Evolutionary conservation across 1,140 invertebrate species (phyloP), one percentile per base, ranked within the genome.

Genomic region (Agraylea sexmaculata): DNA sequence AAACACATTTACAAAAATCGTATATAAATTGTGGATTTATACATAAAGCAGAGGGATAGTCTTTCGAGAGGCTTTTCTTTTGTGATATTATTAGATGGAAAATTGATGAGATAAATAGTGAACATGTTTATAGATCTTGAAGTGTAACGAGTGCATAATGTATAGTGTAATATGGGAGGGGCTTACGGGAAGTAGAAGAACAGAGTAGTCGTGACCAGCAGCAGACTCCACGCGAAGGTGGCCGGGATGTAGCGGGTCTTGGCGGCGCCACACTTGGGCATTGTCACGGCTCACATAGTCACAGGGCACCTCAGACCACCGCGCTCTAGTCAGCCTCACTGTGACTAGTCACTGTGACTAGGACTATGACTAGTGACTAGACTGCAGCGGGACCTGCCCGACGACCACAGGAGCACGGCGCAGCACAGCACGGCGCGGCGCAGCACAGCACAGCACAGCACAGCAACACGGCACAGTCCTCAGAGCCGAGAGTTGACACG

Each of bases 171-270:
- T n/a, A n/a, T n/a, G 11, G 18, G 18, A 2, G 16, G 37, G 47
- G 90, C 88, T 92, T 75, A 94, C 90, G 91, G 87, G 69, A 87
- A 94, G 66, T 83, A 87, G 71, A 94, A 96, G 77, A 96, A 97
- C 50, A 91, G 73, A 54, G 78, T 78, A 50, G 91, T 94, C 47
- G 89, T 87, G 54, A 77, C 77, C 54, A 96, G 69, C 50, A 97
- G 73, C 54, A 97, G 71, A 46, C 80, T 79, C 93, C 93, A 98
- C 57, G 93, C 92, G 70, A 93, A 87, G 57, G 86, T 85, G 58
- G 91, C 91, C 64, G 93, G 93, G 70, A 95, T 80, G 70, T 87
- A 90, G 72, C 83, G 83, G 59, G 85, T 88, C 68, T 83, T 87
- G 58, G 85, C 78, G 58, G 85, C 78, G 74, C 87, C 84, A 74